A percentile compares a stretch with the other conserved stretches of the same genome.
Evolutionary conservation across 1,140 invertebrate species (phyloP).

Genomic region (Bilobella aurantiaca): DNA sequence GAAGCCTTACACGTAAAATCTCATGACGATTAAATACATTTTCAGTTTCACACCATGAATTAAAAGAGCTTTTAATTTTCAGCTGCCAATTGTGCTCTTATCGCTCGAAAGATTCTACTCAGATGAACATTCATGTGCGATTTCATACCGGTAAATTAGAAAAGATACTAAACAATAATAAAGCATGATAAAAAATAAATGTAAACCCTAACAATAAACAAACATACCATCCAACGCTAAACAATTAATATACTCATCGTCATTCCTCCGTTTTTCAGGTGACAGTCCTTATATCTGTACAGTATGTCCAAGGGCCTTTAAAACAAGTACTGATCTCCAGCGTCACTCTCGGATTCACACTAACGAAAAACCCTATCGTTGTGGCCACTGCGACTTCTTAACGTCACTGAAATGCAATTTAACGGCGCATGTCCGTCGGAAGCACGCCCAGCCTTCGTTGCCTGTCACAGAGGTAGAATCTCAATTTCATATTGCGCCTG

Average conservation of each 20-base stretch:
- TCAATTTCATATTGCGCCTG: not conserved
- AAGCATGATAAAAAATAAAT: slow-evolving; percentile 12
- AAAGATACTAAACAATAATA: slow-evolving; percentile 11
- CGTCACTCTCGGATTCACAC: slow-evolving; percentile 40
- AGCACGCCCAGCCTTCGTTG: not conserved
- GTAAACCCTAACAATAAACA: no score
- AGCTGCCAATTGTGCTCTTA: slow-evolving; percentile 45
- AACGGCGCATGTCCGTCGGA: slow-evolving; percentile 18
- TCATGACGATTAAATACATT: no score
- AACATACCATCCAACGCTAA: no score
- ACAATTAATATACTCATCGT: no score
- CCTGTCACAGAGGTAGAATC: not conserved
- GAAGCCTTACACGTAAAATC: slow-evolving; percentile 41
- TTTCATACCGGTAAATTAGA: slow-evolving; percentile 41
- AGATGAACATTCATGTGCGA: slow-evolving; percentile 43
- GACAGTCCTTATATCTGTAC: slow-evolving; percentile 42
- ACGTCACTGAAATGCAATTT: slow-evolving; percentile 37
- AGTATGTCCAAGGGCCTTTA: slow-evolving; percentile 41
- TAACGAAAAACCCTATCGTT: slow-evolving; percentile 40
- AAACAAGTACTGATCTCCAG: slow-evolving; percentile 42
- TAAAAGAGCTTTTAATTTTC: slow-evolving; percentile 26
- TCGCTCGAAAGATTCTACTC: slow-evolving; percentile 41
- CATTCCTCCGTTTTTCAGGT: slow-evolving; percentile 32
- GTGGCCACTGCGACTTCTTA: slow-evolving; percentile 39
- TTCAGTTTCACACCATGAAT: no score